phyloP scores from a whole-genome alignment of 2,113 vertebrate genomes.

The Meles meles region DNA sequence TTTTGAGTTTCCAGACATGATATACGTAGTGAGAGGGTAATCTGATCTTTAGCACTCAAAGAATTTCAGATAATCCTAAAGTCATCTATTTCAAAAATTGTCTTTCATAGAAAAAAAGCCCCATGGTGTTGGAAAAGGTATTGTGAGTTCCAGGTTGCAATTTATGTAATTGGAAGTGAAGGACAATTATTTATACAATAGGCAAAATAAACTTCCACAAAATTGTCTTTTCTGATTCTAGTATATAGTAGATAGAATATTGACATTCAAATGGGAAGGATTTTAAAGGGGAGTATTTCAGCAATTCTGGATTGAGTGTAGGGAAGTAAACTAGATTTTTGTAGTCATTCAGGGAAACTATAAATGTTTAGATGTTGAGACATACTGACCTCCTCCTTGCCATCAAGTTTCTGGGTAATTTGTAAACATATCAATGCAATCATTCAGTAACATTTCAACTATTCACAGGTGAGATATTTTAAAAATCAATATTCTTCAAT shows the following conservation, averaged over 20 bases:
- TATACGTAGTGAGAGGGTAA: neutral
- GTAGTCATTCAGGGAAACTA: neutral
- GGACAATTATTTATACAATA: neutral
- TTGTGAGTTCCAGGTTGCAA: neutral
- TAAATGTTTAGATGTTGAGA: neutral
- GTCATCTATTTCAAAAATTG: neutral
- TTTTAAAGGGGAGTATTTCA: neutral
- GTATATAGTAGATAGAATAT: neutral
- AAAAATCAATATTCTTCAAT: neutral
- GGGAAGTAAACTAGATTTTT: neutral
- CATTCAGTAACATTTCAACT: neutral
- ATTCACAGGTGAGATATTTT: neutral
- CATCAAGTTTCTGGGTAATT: neutral
- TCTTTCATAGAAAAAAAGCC: neutral
- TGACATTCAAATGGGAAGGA: neutral
- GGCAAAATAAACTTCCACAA: neutral
- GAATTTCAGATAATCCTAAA: neutral
- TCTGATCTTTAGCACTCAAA: neutral
- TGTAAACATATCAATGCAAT: neutral
- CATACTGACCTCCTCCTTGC: neutral
- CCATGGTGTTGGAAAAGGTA: fast-evolving
- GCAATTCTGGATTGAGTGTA: neutral
- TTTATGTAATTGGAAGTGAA: neutral
- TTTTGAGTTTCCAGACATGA: neutral
- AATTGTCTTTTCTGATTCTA: neutral